Evolutionary conservation across 2,888 invertebrate genomes (phyloP), one percentile per base, ranked within the genome.

Genomic region (Phaedon cochleariae): DNA sequence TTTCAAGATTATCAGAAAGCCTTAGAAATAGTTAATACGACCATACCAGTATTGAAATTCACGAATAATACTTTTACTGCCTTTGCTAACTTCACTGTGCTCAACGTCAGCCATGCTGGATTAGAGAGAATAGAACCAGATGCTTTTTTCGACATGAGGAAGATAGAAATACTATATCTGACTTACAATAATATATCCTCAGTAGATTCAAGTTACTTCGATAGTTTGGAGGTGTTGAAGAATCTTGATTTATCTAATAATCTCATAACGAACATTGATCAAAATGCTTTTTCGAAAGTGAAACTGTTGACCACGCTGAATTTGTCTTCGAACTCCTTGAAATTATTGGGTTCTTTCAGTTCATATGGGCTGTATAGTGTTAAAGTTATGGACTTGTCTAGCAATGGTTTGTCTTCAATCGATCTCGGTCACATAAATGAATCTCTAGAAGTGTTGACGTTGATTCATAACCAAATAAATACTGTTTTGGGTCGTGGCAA

Each of bases 211-310:
- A 54, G 41, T 17, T 20, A 29, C 29, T 64, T 64, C 12, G 53
- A 53, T 7, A 26, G 59, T 34, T 54, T 64, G 31, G 12, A 46
- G 5, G n/a, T n/a, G 37, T 31, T 64, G 21, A 9, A 55, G 20
- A 52, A 52, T 29, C 55, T 64, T 22, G 52, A 52, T 63, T 57
- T 61, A 37, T 51, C 55, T 26, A 52, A 53, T n/a, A 67, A 67
- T 26, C 10, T 61, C 31, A 20, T 68, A n/a, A 48, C 9, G 34
- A 41, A 57, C 18, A 18, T 65, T 1, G 52, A 17, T 3, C 17
- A 7, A 31, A 52, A 52, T 52, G 17, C 17, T 12, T 52, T 52
- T 15, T 12, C 52, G 15, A 18, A 15, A 29, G 12, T 29, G 9
- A 22, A 10, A 18, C 21, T 15, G 0, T 22, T 52, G 18, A 15